Evolutionary conservation across 1,140 invertebrate genomes (phyloP).

Genomic region (Bombus huntii): DNA sequence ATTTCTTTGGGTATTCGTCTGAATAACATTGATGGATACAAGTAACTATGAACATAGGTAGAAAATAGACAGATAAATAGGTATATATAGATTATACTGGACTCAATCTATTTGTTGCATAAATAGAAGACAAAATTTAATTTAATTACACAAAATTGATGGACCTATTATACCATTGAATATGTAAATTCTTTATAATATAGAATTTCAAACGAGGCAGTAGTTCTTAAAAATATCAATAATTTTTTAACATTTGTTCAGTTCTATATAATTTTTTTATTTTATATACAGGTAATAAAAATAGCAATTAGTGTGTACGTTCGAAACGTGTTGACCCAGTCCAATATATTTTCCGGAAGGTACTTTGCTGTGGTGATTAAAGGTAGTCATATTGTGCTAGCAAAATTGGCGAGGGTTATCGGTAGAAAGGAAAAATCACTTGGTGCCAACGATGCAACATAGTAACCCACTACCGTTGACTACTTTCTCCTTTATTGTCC

Average conservation of each 20-base stretch:
- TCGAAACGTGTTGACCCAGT: not conserved
- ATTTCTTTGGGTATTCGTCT: too few relatives aligned
- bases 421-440: not conserved
- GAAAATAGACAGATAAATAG: too few relatives aligned
- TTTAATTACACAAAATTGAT: too few relatives aligned
- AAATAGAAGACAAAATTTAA: too few relatives aligned
- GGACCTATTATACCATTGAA: too few relatives aligned
- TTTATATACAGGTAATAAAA: not conserved
- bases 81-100: too few relatives aligned
- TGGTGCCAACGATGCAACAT: not conserved
- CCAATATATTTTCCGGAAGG: not conserved
- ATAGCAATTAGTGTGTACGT: not conserved
- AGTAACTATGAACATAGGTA: too few relatives aligned
- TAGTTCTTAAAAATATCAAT: not conserved
- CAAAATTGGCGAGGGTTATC: not conserved
- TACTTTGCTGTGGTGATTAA: not conserved
- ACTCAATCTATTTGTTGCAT: too few relatives aligned
- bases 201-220: too few relatives aligned
- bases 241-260: not conserved
- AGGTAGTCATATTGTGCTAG: not conserved
- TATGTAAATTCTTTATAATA: too few relatives aligned
- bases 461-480: not conserved
- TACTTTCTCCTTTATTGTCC: slow-evolving; percentile 32
- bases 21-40: too few relatives aligned
- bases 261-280: not conserved